Percentiles rank a stretch among this genome's conserved stretches.
phyloP scores from a whole-genome alignment of 2,113 vertebrate species.

The Platysternon megacephalum region DNA sequence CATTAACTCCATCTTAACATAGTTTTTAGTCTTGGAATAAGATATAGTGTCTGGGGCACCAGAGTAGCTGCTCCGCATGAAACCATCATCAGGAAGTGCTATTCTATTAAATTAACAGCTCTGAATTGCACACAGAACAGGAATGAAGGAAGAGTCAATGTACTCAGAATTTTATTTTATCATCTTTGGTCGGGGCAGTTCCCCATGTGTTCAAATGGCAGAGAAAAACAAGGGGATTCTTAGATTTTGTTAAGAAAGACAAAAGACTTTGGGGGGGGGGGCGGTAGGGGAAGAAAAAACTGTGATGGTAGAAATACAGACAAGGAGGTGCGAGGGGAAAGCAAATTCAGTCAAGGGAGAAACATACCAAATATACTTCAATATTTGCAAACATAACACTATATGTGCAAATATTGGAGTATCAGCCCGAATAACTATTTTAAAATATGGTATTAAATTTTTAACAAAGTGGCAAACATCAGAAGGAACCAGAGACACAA shows the following conservation, averaged over 20 bases:
- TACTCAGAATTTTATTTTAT: neutral
- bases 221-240: neutral
- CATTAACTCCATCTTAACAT: neutral
- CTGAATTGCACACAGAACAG: neutral
- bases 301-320: neutral
- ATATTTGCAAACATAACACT: conserved; percentile 51
- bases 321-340: neutral
- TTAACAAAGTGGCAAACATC: conserved; percentile 46
- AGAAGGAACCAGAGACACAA: conserved; percentile 42
- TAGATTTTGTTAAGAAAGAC: neutral
- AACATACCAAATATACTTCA: conserved; percentile 33
- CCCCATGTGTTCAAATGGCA: neutral
- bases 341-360: neutral
- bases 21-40: neutral
- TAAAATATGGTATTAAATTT: conserved; percentile 44
- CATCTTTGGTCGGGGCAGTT: neutral
- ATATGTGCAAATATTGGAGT: conserved; percentile 14
- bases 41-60: neutral
- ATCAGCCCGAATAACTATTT: conserved; percentile 31
- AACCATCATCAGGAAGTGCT: neutral
- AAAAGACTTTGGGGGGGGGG: neutral
- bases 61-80: neutral
- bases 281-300: neutral
- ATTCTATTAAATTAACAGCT: neutral
- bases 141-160: conserved; percentile 3